Evolutionary conservation across 1,140 invertebrate genomes (phyloP), one percentile per base, ranked within the genome.

Genomic region (Drosophila bocki): DNA sequence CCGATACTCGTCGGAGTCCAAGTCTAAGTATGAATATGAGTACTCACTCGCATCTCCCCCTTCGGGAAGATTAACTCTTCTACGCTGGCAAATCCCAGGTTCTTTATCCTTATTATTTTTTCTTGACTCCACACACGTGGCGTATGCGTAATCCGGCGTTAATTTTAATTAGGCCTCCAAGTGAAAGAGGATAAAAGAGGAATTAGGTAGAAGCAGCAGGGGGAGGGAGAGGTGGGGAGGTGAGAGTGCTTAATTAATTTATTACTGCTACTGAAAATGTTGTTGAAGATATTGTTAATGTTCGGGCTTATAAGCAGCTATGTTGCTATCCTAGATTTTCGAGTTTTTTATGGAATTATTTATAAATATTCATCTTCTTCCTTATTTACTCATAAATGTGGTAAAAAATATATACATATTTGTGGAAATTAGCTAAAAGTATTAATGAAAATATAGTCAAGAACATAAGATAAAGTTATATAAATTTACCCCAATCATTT

Each of bases 111-210:
- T 39, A 41, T 22, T 15, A 47, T 67, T 26, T 37, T 39, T 44
- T n/a, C 35, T 37, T 44, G 50, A 37, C 57, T 45, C 60, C 33
- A 3, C 71, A 76, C 77, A 85, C 81, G 82, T 80, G 82, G 78
- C 81, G 81, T 84, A 83, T 83, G 65, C 81, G 71, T 78, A 83
- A 83, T 80, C 61, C 77, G 26, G 75, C 62, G 62, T 50, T 68
- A 70, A 58, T 69, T 62, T 70, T 82, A 82, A 82, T 82, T 82
- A 75, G 60, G 58, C 33, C 54, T 50, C 56, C n/a, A 64, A 33
- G 42, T 64, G 35, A 42, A 44, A 70, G 26, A 41, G 41, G 32
- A 60, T 50, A 39, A 29, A 19, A 45, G 32, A 9, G 35, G 41
- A 32, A 47, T 15, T 39, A 19, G 68, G 12, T 8, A 17, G 41